Conservation (phyloP, 2,888 invertebrate genomes). For the Ectobius pallidus region DNA sequence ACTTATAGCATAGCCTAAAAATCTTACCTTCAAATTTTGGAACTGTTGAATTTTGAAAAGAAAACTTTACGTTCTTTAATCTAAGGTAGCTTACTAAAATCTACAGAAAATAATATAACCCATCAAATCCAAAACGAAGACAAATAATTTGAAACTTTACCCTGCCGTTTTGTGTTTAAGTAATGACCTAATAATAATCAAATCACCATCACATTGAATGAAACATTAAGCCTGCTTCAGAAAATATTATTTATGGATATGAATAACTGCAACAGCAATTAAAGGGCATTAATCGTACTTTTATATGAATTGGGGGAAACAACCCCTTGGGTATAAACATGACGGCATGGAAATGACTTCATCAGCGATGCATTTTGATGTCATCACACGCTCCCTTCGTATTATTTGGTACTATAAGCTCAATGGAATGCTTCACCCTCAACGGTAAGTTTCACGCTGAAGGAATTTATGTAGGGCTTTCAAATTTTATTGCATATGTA, state of each 20-base stretch:
- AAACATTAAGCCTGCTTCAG: no score
- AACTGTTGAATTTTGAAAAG: no score
- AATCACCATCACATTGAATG: no score
- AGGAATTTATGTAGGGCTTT: constrained; percentile 23
- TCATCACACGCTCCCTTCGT: neutral
- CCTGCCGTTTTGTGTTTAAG: no score
- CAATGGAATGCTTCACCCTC: neutral
- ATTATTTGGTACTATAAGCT: neutral
- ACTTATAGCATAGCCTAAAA: no score
- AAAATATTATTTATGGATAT: neutral
- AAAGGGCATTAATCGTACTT: constrained; percentile 9
- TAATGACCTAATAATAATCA: no score
- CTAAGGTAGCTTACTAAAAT: no score
- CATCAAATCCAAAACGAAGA: no score
- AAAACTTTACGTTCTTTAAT: no score
- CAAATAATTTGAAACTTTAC: no score
- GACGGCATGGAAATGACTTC: constrained; percentile 26
- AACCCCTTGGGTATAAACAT: constrained; percentile 11
- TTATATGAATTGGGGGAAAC: neutral
- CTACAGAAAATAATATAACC: no score
- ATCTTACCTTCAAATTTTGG: no score
- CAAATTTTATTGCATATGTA: constrained; percentile 31
- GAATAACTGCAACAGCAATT: neutral
- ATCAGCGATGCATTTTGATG: constrained; percentile 41
- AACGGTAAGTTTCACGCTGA: neutral